Percentiles rank a stretch among this genome's conserved stretches.
These are phyloP conservation scores for Hydrolagus colliei DNA, from an alignment of 2,797 vertebrate species.

Conservation along the genomic window DNA sequence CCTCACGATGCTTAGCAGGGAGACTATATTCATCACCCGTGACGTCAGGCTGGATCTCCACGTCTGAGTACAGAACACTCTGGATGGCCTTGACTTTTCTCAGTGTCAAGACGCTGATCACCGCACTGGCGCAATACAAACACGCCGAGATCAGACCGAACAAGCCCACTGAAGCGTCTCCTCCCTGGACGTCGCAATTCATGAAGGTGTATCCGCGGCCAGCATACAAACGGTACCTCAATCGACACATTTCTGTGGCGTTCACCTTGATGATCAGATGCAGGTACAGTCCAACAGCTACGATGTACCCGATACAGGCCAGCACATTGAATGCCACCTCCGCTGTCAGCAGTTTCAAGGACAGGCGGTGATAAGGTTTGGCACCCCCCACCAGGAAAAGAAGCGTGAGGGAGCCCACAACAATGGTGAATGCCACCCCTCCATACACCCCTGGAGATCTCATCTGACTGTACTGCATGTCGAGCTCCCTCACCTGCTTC, in stretches of 20 bases:
- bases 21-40: background rate
- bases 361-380: conserved; percentile 58
- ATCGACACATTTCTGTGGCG: conserved; percentile 67
- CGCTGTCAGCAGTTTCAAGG: conserved; percentile 51
- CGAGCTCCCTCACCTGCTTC: conserved; percentile 64
- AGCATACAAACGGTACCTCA: conserved; percentile 68
- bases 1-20: background rate
- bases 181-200: conserved; percentile 78
- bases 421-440: conserved; percentile 65
- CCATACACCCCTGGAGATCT: conserved; percentile 75
- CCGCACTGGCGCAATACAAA: conserved; percentile 62
- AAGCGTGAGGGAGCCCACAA: conserved; percentile 57
- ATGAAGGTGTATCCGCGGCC: conserved; percentile 83
- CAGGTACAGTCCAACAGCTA: conserved; percentile 74
- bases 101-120: conserved; percentile 59
- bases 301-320: conserved; percentile 58
- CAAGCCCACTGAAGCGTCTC: conserved; percentile 73
- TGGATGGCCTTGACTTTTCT: conserved; percentile 33
- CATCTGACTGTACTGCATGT: conserved; percentile 78
- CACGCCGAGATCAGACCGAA: conserved; percentile 75
- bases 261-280: conserved; percentile 74
- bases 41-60: background rate
- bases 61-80: background rate
- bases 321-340: conserved; percentile 68
- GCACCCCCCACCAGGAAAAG: conserved; percentile 65